These are phyloP conservation scores for Masnerella sp. DNA, from an alignment of 2,888 invertebrate species.

Conservation along the genomic window DNA sequence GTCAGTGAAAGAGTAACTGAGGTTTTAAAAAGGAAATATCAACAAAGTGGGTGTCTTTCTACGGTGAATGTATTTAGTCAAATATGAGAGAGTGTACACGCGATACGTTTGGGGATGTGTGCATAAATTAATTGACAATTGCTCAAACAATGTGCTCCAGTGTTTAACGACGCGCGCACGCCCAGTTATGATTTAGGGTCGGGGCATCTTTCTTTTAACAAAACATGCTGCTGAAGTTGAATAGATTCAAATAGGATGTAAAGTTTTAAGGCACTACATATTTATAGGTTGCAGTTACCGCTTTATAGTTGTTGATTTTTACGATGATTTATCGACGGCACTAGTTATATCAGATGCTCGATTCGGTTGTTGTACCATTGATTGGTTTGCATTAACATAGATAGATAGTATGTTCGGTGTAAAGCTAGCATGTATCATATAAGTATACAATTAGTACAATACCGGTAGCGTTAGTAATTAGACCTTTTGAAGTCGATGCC, in stretches of 20 bases:
- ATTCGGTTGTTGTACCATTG: constrained; percentile 13
- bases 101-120: constrained; percentile 44
- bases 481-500: constrained; percentile 31
- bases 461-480: constrained; percentile 9
- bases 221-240: no score
- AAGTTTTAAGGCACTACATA: neutral
- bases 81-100: constrained; percentile 41
- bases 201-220: no score
- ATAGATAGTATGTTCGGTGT: neutral
- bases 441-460: constrained; percentile 23
- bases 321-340: constrained; percentile 25
- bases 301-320: constrained; percentile 35
- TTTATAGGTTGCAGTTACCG: neutral
- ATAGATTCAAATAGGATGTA: no score
- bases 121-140: constrained; percentile 58
- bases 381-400: constrained; percentile 9
- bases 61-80: constrained; percentile 38
- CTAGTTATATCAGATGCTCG: constrained; percentile 12
- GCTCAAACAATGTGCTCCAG: constrained; percentile 55
- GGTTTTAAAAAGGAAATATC: constrained; percentile 37
- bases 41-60: constrained; percentile 42
- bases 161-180: constrained; percentile 51
- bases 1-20: no score
- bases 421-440: neutral
- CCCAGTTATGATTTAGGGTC: constrained; percentile 17